A percentile compares a stretch with the other conserved stretches of the same genome.
These are phyloP conservation scores for Benitochromis conjunctus DNA, from an alignment of 2,113 vertebrate genomes.

Conservation along the genomic window DNA sequence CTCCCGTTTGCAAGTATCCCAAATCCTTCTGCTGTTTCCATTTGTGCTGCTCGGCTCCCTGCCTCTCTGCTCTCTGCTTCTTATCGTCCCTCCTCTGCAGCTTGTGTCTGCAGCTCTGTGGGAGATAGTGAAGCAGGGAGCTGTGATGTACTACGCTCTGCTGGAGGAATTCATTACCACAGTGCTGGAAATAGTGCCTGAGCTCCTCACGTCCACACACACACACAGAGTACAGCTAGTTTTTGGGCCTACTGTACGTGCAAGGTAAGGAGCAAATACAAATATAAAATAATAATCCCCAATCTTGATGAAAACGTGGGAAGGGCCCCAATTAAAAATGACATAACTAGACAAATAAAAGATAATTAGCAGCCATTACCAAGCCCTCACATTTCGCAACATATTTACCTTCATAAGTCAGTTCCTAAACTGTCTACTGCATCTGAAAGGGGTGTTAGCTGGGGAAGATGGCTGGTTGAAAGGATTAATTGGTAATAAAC, in stretches of 20 bases:
- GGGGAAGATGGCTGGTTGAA: background rate
- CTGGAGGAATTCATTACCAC: slow-evolving; percentile 64
- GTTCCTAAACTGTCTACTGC: background rate
- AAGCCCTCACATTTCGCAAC: background rate
- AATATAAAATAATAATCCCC: background rate
- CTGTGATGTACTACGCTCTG: slow-evolving; percentile 51
- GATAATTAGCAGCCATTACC: background rate
- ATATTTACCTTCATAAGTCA: background rate
- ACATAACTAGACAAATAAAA: background rate
- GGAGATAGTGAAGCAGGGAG: slow-evolving; percentile 48
- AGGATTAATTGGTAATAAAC: background rate
- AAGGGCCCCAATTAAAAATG: background rate
- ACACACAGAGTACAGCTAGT: slow-evolving; percentile 58
- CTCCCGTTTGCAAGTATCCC: background rate
- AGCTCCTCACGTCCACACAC: slow-evolving; percentile 61
- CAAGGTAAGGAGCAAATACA: slow-evolving; percentile 43
- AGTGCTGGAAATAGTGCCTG: slow-evolving; percentile 56
- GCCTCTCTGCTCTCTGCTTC: slow-evolving; percentile 21
- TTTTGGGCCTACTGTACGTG: slow-evolving; percentile 58
- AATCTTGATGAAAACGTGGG: background rate
- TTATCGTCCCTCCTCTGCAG: slow-evolving; percentile 43
- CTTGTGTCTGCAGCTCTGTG: slow-evolving; percentile 65
- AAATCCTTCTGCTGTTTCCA: background rate
- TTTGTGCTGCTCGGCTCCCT: background rate
- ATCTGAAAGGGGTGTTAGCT: background rate